Evolutionary conservation across 2,113 vertebrate genomes (phyloP).

Genomic region (Pollachius pollachius): DNA sequence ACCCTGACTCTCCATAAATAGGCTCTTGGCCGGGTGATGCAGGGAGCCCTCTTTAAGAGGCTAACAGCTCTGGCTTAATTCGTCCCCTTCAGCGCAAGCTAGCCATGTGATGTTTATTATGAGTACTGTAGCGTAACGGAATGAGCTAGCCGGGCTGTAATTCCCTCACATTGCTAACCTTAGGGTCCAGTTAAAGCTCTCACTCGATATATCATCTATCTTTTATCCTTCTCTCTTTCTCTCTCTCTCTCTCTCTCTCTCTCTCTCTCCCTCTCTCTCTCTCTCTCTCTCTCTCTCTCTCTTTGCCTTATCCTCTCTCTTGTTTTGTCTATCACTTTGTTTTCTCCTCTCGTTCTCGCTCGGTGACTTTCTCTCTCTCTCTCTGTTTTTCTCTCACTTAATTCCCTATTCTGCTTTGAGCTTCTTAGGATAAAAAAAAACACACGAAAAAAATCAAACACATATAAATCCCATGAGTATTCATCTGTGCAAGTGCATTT

Average conservation of each 20-base stretch:
- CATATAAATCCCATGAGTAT: neutral
- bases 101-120: conserved; percentile 72
- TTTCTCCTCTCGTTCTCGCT: conserved; percentile 20
- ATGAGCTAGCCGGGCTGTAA: conserved; percentile 64
- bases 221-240: conserved; percentile 7
- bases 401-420: conserved; percentile 4
- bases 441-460: conserved; percentile 38
- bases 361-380: neutral
- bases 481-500: conserved; percentile 5
- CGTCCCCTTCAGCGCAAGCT: conserved; percentile 65
- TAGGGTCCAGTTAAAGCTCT: conserved; percentile 45
- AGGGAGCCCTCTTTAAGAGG: conserved; percentile 64
- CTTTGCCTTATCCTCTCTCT: neutral
- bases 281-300: no score
- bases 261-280: neutral
- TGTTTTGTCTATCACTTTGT: conserved; percentile 7
- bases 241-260: conserved; percentile 40
- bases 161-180: conserved; percentile 61
- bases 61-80: conserved; percentile 68
- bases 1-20: conserved; percentile 62
- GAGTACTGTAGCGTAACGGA: conserved; percentile 55
- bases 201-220: conserved; percentile 58
- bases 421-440: conserved; percentile 24
- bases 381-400: neutral
- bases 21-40: conserved; percentile 51